Evolutionary conservation across 2,888 invertebrate species (phyloP).

Genomic region (Meandrusa payeni): DNA sequence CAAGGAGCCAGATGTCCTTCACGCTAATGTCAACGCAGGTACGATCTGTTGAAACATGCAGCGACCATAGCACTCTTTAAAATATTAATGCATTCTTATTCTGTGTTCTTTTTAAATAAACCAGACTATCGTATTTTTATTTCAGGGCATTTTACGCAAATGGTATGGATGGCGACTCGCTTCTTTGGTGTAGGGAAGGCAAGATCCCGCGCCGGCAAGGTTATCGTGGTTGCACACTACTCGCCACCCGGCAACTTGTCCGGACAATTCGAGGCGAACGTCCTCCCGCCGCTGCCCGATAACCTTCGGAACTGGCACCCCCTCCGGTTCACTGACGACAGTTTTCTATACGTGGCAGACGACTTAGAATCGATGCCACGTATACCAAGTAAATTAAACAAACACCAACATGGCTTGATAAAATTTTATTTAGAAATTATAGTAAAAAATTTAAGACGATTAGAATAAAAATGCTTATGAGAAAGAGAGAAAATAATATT

Average conservation of each 20-base stretch:
- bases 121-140: constrained; percentile 8
- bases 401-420: too few species aligned
- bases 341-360: constrained; percentile 68
- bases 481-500: constrained; percentile 12
- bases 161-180: constrained; percentile 89
- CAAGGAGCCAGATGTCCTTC: constrained; percentile 86
- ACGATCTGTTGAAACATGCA: constrained; percentile 25
- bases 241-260: constrained; percentile 89
- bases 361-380: constrained; percentile 65
- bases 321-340: constrained; percentile 65
- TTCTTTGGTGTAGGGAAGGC: constrained; percentile 92
- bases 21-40: constrained; percentile 91
- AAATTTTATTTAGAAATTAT: background rate
- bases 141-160: constrained; percentile 92
- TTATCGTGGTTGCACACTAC: constrained; percentile 92
- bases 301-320: constrained; percentile 64
- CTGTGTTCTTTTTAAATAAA: too few species aligned
- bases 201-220: constrained; percentile 87
- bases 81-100: too few species aligned
- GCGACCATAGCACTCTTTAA: too few species aligned
- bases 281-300: constrained; percentile 86
- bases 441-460: constrained; percentile 6
- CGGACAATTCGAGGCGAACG: constrained; percentile 88
- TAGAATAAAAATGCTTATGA: constrained; percentile 20
- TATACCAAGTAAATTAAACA: constrained; percentile 34